Evolutionary conservation across 2,888 invertebrate genomes (phyloP).

Genomic region (Serrognathus titanus): DNA sequence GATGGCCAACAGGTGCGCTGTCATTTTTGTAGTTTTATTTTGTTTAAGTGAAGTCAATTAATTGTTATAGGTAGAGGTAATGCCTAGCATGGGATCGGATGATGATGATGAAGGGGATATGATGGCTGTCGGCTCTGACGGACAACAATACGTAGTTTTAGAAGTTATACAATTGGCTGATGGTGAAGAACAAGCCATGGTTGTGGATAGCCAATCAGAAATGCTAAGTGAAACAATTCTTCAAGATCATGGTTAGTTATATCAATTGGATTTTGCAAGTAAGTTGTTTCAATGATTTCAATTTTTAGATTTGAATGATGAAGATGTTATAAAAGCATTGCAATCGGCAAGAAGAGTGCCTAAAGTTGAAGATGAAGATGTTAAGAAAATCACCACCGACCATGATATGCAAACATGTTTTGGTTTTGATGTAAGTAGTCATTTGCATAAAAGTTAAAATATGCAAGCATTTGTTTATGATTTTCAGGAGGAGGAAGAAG

Average conservation of each 20-base stretch:
- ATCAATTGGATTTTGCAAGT: neutral
- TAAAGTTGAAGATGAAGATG: constrained; percentile 37
- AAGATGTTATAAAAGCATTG: constrained; percentile 48
- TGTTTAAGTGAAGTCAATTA: neutral
- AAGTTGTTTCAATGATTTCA: neutral
- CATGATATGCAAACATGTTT: constrained; percentile 79
- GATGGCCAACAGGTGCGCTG: constrained; percentile 48
- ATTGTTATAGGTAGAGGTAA: constrained; percentile 46
- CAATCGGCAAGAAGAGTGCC: constrained; percentile 42
- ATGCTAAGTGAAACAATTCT: constrained; percentile 49
- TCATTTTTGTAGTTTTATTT: neutral
- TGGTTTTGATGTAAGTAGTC: constrained; percentile 70
- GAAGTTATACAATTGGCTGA: constrained; percentile 78
- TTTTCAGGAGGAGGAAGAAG: constrained; percentile 47
- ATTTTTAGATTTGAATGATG: constrained; percentile 47
- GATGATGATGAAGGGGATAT: constrained; percentile 55
- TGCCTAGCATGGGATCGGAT: constrained; percentile 42
- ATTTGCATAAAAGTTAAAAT: neutral
- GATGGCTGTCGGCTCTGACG: constrained; percentile 68
- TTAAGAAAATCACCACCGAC: constrained; percentile 49
- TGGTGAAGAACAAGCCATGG: constrained; percentile 64
- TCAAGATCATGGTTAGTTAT: constrained; percentile 38
- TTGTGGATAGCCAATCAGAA: constrained; percentile 54
- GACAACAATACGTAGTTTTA: constrained; percentile 84
- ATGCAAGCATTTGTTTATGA: constrained; percentile 5